Percentiles rank a stretch among this genome's conserved stretches.
Evolutionary conservation across 2,113 vertebrate genomes (phyloP).

Genomic region (Gadus macrocephalus): DNA sequence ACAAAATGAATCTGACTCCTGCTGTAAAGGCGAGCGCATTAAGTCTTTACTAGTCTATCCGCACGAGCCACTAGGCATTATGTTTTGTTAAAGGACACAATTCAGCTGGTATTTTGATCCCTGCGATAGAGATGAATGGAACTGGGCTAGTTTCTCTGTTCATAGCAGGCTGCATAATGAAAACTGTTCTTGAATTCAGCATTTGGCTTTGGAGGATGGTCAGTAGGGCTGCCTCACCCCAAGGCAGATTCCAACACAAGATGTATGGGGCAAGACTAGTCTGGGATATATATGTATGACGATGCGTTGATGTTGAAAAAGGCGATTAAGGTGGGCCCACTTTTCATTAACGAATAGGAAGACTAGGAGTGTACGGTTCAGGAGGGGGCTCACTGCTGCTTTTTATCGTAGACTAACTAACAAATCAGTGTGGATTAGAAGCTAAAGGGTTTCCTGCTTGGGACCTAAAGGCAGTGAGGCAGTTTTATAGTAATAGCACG

Average conservation of each 20-base stretch:
- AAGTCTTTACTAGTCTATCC: neutral
- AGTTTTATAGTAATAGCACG: neutral
- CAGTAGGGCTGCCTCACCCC: neutral
- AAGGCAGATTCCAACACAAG: neutral
- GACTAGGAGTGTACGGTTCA: neutral
- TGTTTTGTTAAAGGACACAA: neutral
- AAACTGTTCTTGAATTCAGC: neutral
- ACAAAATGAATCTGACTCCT: neutral
- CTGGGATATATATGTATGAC: neutral
- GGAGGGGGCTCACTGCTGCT: neutral
- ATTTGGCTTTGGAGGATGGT: neutral
- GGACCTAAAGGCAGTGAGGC: neutral
- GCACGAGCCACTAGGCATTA: neutral
- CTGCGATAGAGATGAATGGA: neutral
- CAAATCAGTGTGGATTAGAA: neutral
- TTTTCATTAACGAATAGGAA: neutral
- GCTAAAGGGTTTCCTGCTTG: neutral
- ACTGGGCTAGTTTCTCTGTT: no score
- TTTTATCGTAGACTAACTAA: neutral
- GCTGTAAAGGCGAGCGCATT: neutral
- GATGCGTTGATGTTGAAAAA: neutral
- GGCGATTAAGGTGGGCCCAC: neutral
- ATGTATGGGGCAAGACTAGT: neutral
- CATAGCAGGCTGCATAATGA: neutral
- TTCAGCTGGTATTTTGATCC: neutral